Base-by-base conservation (phyloP, 2,888 invertebrate genomes). In the Aphrophora alni region DNA sequence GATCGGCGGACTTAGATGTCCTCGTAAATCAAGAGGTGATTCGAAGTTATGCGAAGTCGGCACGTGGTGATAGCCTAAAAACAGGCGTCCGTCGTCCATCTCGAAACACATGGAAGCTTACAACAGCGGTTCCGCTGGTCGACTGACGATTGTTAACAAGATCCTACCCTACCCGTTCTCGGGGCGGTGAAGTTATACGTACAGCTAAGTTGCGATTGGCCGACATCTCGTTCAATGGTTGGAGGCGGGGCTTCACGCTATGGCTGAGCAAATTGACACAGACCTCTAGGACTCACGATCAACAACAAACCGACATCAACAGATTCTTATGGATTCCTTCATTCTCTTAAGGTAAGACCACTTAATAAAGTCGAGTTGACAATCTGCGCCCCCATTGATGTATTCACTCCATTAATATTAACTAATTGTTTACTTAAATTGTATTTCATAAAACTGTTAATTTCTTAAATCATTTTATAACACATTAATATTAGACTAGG, bases 1-100 rank as follows among this genome's bases (percentile, higher is more conserved):
- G 87, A 89, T 88, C 87, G 89, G 88, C 89, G 89, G 89, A 86
- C 90, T 89, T 88, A 89, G 89, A 88, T 83, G 78, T 70, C 90
- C 89, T 59, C 89, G 87, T 27, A 90, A 85, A 85, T 90, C 90
- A 82, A 90, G 85, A 14, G 90, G 90, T 28, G 81, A 69, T 70
- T 83, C 83, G 78, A 79, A 81, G 38, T 24, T 72, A 44, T 77
- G 79, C 12, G 82, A 80, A 78, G 80, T 71, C 69, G 69, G 72
- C 38, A 82, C 79, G 80, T 81, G 76, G 70, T 77, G 77, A 17
- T 77, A 78, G 78, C 78, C 78, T 33, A 78, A 51, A 70, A 78
- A 78, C 73, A 78, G 78, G 78, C 78, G 80, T 38, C 81, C 81
- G 78, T 81, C 70, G 73, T 77, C 72, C 76, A 82, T 81, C 51